Percentiles rank a stretch among this genome's conserved stretches.
phyloP scores from a whole-genome alignment of 2,797 vertebrate genomes.

The Borostomias antarcticus region DNA sequence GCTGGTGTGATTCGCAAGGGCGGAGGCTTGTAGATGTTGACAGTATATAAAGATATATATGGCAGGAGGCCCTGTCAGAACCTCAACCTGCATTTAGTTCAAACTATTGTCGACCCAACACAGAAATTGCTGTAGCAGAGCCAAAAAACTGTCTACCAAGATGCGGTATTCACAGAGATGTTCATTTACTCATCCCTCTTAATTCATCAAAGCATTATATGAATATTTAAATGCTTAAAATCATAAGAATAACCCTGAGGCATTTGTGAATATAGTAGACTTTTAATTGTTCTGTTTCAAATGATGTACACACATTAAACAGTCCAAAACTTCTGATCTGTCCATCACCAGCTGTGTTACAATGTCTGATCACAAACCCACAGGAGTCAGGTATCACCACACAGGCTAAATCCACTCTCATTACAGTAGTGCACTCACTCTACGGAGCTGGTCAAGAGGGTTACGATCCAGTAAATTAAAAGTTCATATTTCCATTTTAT shows the following conservation, averaged over 20 bases:
- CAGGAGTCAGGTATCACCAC: constrained; percentile 49
- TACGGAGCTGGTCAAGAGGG: constrained; percentile 35
- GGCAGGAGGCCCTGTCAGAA: too few relatives aligned
- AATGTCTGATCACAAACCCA: constrained; percentile 43
- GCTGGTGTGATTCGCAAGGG: too few relatives aligned
- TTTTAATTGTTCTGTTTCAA: constrained; percentile 68
- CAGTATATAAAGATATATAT: too few relatives aligned
- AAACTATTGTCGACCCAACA: background rate
- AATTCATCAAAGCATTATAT: constrained; percentile 12
- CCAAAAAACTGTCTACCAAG: background rate
- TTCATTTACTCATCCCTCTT: background rate
- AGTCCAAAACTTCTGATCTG: constrained; percentile 59
- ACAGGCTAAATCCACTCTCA: constrained; percentile 38
- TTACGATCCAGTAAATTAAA: constrained; percentile 43
- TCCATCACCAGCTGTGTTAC: constrained; percentile 43
- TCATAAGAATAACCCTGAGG: background rate
- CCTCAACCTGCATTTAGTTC: too few relatives aligned
- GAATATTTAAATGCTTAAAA: background rate
- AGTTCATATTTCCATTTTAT: constrained; percentile 32
- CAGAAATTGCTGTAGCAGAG: too few relatives aligned
- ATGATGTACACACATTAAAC: constrained; percentile 59
- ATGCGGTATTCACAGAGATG: background rate
- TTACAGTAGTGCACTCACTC: constrained; percentile 41
- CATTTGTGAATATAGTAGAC: constrained; percentile 48
- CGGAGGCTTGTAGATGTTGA: too few relatives aligned